Evolutionary conservation across 2,888 invertebrate genomes (phyloP), one percentile per base, ranked within the genome.

Genomic region (Brachypalpus laphriformis): DNA sequence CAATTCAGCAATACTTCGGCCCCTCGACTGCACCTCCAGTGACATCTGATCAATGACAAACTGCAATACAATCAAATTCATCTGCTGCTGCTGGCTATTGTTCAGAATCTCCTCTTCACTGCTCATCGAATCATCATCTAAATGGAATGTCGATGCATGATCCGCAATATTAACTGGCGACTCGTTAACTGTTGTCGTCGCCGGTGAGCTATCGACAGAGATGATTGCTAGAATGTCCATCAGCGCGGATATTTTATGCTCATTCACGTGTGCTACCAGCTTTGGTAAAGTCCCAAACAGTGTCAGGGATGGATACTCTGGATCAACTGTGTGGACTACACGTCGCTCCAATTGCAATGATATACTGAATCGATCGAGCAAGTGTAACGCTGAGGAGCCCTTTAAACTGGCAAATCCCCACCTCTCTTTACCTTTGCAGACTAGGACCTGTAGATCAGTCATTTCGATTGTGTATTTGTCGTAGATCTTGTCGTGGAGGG

Each of bases 1-100:
- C 75, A 98, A 93, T 91, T 99, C 98, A 0, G 98, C 98, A 68
- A 98, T 95, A 91, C 98, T 97, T 87, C 97, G 94, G 6, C 97
- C 98, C 90, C 95, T 93, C 0, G 96, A 97, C 90, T 97, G 97
- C 82, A 97, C 94, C 93, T 97, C 97, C 2, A 97, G 92, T 0
- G 97, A 96, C 94, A 98, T 94, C 89, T 96, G 96, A 89, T 97
- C 97, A 81, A 98, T 95, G 1, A 96, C 95, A 90, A 98, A 98
- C 92, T 98, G 97, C 88, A 97, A 93, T 92, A 97, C 94, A 87
- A 97, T 93, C 14, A 97, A 88, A 86, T 89, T 90, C 93, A 88
- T 94, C 93, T 61, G 95, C 93, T 87, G 85, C 87, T 18, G 87
- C 83, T 42, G 89, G 89, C 81, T 89, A 87, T 47, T 90, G 81